Evolutionary conservation across 2,797 vertebrate species (phyloP).

Genomic region (Orientallactaga sibirica): DNA sequence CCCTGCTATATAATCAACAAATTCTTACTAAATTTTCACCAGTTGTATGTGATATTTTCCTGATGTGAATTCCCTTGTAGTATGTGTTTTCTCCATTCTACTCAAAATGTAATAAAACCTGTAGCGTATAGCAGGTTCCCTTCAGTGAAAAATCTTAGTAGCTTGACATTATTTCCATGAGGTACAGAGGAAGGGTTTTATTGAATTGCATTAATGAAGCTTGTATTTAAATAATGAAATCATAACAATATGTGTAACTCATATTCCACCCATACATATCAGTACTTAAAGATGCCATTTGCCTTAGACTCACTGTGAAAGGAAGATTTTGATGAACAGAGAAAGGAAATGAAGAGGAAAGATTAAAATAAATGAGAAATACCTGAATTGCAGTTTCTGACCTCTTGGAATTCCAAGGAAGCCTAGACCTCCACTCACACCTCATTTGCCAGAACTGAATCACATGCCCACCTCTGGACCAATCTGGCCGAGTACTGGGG

Average conservation of each 20-base stretch:
- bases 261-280: background rate
- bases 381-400: background rate
- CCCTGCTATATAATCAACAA: background rate
- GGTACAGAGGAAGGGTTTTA: background rate
- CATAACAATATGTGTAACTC: background rate
- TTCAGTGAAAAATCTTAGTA: background rate
- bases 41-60: background rate
- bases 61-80: background rate
- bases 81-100: background rate
- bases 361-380: background rate
- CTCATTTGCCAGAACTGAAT: background rate
- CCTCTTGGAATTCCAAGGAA: no score
- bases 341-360: background rate
- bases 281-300: background rate
- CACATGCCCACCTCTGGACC: background rate
- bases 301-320: background rate
- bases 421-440: background rate
- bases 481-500: background rate
- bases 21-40: background rate
- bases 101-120: background rate
- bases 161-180: conserved; percentile 17
- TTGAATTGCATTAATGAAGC: background rate
- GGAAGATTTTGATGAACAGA: background rate
- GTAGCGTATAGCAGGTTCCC: background rate
- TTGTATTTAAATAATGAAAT: conserved; percentile 3